Percentiles rank a stretch among this genome's conserved stretches.
Evolutionary conservation across 2,888 invertebrate species (phyloP).

Genomic region (Neoascia interrupta): DNA sequence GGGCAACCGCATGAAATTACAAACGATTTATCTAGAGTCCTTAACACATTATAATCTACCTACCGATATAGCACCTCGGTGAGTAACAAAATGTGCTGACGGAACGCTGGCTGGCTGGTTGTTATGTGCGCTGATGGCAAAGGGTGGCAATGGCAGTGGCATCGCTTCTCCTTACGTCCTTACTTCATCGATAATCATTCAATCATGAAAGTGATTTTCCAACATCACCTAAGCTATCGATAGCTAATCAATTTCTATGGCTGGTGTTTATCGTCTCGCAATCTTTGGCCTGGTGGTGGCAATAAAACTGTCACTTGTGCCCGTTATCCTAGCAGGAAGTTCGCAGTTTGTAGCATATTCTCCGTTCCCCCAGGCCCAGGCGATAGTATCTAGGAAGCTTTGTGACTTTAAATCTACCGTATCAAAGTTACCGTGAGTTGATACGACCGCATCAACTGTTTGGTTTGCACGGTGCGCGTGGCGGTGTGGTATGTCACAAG

Average conservation of each 20-base stretch:
- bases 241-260: constrained; percentile 63
- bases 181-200: constrained; percentile 56
- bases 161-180: neutral
- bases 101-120: too few relatives aligned
- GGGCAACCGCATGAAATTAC: constrained; percentile 11
- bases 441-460: constrained; percentile 29
- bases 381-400: constrained; percentile 1
- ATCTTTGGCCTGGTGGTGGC: constrained; percentile 40
- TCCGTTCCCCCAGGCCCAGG: neutral
- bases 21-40: constrained; percentile 29
- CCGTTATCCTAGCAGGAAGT: constrained; percentile 50
- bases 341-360: constrained; percentile 2
- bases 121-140: neutral
- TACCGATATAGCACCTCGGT: constrained; percentile 17
- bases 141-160: constrained; percentile 3
- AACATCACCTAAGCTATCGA: constrained; percentile 64
- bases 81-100: neutral
- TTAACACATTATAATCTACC: constrained; percentile 36
- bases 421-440: constrained; percentile 52
- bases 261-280: constrained; percentile 51
- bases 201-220: constrained; percentile 68
- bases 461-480: neutral
- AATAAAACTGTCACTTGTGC: constrained; percentile 56
- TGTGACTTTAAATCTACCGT: constrained; percentile 42
- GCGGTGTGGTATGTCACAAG: neutral